phyloP scores from a whole-genome alignment of 2,113 vertebrate genomes.

The Phocoena sinus region DNA sequence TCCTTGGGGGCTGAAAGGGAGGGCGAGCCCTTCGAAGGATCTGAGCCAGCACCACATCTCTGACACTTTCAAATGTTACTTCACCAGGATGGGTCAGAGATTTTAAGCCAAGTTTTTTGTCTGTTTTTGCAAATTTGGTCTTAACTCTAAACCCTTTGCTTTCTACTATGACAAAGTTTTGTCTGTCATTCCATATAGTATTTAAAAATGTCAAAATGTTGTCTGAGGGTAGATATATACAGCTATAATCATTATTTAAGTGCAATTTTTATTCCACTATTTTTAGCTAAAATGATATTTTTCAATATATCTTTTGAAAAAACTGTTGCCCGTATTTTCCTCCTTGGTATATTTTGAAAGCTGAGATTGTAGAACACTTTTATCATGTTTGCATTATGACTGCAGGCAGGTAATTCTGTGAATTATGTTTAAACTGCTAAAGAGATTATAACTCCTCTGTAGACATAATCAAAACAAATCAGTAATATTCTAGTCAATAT shows the following conservation, averaged over 20 bases:
- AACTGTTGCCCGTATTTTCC: background rate
- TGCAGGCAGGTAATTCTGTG: background rate
- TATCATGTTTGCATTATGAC: background rate
- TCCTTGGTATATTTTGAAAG: background rate
- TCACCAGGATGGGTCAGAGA: background rate
- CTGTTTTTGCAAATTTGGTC: background rate
- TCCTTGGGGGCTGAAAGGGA: background rate
- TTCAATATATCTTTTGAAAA: background rate
- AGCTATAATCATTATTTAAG: background rate
- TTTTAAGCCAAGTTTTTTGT: background rate
- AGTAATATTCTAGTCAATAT: background rate
- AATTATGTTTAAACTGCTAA: slow-evolving; percentile 9
- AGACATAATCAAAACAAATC: slow-evolving; percentile 33
- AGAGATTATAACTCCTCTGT: background rate
- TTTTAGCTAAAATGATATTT: background rate
- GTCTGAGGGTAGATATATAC: background rate
- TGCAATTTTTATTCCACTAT: background rate
- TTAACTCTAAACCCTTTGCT: background rate
- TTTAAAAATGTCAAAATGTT: background rate
- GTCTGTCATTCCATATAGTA: background rate
- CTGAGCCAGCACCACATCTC: accelerated
- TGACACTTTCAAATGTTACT: background rate
- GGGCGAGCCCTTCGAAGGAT: background rate
- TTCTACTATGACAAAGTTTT: background rate
- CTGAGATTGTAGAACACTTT: background rate